Conservation (phyloP, 2,113 vertebrate genomes). For the Oreochromis aureus region DNA sequence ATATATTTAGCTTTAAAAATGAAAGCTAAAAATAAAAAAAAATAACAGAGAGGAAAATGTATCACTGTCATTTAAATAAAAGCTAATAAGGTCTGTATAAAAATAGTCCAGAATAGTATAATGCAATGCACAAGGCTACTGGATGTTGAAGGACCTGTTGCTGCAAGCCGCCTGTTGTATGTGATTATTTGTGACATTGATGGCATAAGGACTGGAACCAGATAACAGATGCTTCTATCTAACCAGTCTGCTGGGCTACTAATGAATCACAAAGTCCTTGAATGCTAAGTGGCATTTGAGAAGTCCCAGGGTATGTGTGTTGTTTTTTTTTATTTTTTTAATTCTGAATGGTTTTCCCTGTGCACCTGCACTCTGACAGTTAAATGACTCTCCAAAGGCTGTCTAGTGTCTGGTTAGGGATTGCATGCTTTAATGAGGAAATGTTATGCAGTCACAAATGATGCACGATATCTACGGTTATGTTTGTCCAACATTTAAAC, state of each 20-base stretch:
- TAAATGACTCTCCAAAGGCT: constrained; percentile 36
- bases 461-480: not conserved
- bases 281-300: constrained; percentile 76
- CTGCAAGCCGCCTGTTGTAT: constrained; percentile 67
- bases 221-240: constrained; percentile 72
- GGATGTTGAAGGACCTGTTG: constrained; percentile 37
- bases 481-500: not conserved
- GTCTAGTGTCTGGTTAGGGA: constrained; percentile 28
- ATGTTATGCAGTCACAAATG: not conserved
- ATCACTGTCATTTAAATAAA: not conserved
- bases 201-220: constrained; percentile 71
- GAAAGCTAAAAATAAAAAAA: not conserved
- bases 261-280: constrained; percentile 75
- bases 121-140: not conserved
- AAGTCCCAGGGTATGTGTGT: constrained; percentile 69
- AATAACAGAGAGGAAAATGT: not conserved
- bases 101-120: not conserved
- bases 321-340: not conserved
- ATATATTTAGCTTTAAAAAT: not conserved
- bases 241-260: constrained; percentile 64
- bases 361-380: constrained; percentile 67
- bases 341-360: constrained; percentile 57
- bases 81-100: not conserved
- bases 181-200: constrained; percentile 70
- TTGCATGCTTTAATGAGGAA: not conserved